Evolutionary conservation across 2,113 vertebrate genomes (phyloP), one percentile per base, ranked within the genome.

Genomic region (Saccopteryx bilineata): DNA sequence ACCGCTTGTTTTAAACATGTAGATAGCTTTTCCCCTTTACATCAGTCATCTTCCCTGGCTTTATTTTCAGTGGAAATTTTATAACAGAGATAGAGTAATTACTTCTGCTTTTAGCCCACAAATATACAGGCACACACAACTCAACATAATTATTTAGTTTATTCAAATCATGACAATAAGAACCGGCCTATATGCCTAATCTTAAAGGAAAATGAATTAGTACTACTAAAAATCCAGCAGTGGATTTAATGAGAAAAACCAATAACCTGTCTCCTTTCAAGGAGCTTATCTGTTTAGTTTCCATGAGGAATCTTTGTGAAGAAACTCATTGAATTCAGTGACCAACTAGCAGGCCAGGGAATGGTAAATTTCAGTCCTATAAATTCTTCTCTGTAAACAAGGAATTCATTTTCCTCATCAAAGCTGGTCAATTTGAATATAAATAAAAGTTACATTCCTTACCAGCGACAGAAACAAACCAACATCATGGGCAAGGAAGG

Each of bases 211-310:
- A 97, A 91, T 84, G 66, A 71, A 94, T 97, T 96, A 93, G 39
- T 93, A 87, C 74, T 96, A 95, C 92, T 96, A 89, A 97, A 96
- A 97, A 96, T 85, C 88, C 91, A 94, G 78, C 93, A 89, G 69
- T 26, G 12, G 65, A 8, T 92, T 92, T 94, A 96, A 95, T 95
- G 88, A 97, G 65, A 96, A 96, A 98, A 97, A 87, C 86, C 82
- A 97, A 96, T 91, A 97, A 91, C 82, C 21, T 91, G 61, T 66
- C 94, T 95, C 81, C 61, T 92, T 94, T 97, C 93, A 93, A 96
- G 82, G 60, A 78, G 68, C 48, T 93, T 91, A 89, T 82, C 91
- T 96, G 82, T 69, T 96, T 89, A 79, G 82, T 96, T 96, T 96
- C 92, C 93, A 93, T 83, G 72, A 94, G 87, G 79, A 94, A 96